A percentile compares a stretch with the other conserved stretches of the same genome.
Conservation (phyloP, 1,140 invertebrate genomes). For the Homarus americanus region DNA sequence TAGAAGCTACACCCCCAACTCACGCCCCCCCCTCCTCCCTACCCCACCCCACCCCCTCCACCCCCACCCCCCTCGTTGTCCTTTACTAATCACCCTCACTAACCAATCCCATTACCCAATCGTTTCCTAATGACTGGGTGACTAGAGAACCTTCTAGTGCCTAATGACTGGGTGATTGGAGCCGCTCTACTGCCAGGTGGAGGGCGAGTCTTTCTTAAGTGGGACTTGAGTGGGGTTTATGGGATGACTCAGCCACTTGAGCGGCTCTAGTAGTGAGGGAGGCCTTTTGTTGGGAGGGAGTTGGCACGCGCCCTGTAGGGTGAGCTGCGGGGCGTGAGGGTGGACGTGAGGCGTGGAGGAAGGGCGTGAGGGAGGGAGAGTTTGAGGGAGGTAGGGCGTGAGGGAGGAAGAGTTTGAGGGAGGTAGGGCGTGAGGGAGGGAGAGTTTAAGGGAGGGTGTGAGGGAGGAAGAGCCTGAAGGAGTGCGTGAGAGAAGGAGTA, state of each 20-base stretch:
- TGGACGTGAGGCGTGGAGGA: background rate
- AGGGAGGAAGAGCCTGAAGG: too few relatives aligned
- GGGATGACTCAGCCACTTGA: background rate
- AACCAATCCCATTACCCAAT: background rate
- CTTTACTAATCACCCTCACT: background rate
- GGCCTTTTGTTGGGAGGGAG: background rate
- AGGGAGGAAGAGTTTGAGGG: background rate
- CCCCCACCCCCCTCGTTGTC: background rate
- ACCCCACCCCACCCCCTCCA: background rate
- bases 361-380: background rate
- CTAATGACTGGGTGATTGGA: background rate
- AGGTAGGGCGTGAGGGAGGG: background rate
- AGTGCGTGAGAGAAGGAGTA: too few relatives aligned
- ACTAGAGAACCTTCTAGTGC: too few relatives aligned
- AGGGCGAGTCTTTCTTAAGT: background rate
- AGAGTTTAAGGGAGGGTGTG: too few relatives aligned
- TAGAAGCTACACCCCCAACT: too few relatives aligned
- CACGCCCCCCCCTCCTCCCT: background rate
- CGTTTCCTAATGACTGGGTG: background rate
- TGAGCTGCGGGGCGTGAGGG: too few relatives aligned
- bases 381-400: background rate
- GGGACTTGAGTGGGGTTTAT: background rate
- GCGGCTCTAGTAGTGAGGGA: background rate
- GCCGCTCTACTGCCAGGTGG: background rate
- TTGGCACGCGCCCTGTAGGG: background rate